phyloP scores from a whole-genome alignment of 2,113 vertebrate genomes.

The Fregetta grallaria region DNA sequence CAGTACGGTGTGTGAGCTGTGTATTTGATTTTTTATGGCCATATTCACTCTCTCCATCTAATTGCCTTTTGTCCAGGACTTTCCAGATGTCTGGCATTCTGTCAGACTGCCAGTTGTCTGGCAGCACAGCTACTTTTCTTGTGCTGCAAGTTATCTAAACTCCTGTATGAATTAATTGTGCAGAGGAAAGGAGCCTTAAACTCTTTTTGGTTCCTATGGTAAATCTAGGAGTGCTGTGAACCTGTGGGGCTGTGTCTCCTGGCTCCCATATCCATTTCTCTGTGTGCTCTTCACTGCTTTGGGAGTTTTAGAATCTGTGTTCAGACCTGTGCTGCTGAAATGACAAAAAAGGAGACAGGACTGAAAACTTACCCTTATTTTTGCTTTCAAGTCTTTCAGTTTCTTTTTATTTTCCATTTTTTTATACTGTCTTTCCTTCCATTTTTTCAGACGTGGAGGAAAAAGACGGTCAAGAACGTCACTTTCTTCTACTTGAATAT shows the following conservation, averaged over 20 bases:
- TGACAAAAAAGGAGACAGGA: background rate
- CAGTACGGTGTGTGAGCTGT: background rate
- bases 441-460: slow-evolving; percentile 75
- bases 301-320: background rate
- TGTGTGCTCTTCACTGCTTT: background rate
- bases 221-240: background rate
- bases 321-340: background rate
- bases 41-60: background rate
- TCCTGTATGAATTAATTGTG: background rate
- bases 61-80: background rate
- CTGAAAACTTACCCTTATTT: slow-evolving; percentile 75
- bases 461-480: slow-evolving; percentile 81
- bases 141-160: background rate
- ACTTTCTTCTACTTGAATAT: slow-evolving; percentile 77
- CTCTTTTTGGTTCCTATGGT: background rate
- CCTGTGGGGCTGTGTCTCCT: background rate
- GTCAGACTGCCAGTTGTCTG: background rate
- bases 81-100: background rate
- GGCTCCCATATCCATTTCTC: background rate
- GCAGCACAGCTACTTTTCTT: background rate
- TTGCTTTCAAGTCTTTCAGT: slow-evolving; percentile 76
- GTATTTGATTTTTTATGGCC: background rate
- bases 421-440: slow-evolving; percentile 71
- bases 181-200: background rate
- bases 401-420: slow-evolving; percentile 70